phyloP scores from a whole-genome alignment of 2,113 vertebrate genomes.

The Lonchura striata region DNA sequence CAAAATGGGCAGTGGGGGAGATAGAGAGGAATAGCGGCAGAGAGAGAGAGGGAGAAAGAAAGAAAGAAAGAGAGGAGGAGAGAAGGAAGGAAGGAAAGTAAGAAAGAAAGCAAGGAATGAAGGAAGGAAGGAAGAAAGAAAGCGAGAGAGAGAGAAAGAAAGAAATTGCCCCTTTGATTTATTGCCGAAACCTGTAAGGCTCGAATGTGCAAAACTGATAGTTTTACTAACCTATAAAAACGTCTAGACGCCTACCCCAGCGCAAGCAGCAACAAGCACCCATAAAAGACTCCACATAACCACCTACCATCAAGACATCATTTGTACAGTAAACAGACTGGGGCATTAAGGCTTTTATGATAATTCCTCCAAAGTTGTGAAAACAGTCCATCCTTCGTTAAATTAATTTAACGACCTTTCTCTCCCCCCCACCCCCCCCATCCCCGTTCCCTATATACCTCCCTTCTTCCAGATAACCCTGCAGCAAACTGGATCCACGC shows the following conservation, averaged over 20 bases:
- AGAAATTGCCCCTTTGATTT: slow-evolving; percentile 93
- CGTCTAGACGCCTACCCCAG: slow-evolving; percentile 89
- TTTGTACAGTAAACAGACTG: slow-evolving; percentile 77
- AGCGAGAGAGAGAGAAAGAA: neutral
- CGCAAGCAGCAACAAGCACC: slow-evolving; percentile 82
- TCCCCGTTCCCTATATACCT: slow-evolving; percentile 41
- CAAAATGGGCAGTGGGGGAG: neutral
- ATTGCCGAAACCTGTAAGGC: slow-evolving; percentile 92
- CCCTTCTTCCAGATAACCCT: slow-evolving; percentile 87
- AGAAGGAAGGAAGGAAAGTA: neutral
- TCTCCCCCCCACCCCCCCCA: slow-evolving; percentile 30
- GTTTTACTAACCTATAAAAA: slow-evolving; percentile 99
- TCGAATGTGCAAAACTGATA: slow-evolving; percentile 96
- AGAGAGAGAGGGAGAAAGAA: neutral
- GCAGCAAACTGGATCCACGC: slow-evolving; percentile 99
- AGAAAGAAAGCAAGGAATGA: fast-evolving
- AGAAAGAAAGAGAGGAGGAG: neutral
- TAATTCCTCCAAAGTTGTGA: slow-evolving; percentile 78
- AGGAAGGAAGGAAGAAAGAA: neutral
- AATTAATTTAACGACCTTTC: slow-evolving; percentile 76
- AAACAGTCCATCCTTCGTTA: slow-evolving; percentile 77
- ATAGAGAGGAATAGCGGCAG: neutral
- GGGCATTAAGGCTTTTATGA: slow-evolving; percentile 78
- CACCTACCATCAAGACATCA: slow-evolving; percentile 78
- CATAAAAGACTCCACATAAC: slow-evolving; percentile 83